These are phyloP conservation scores for Pseudobourletiella spinata DNA, from an alignment of 1,140 invertebrate genomes.

Conservation along the genomic window DNA sequence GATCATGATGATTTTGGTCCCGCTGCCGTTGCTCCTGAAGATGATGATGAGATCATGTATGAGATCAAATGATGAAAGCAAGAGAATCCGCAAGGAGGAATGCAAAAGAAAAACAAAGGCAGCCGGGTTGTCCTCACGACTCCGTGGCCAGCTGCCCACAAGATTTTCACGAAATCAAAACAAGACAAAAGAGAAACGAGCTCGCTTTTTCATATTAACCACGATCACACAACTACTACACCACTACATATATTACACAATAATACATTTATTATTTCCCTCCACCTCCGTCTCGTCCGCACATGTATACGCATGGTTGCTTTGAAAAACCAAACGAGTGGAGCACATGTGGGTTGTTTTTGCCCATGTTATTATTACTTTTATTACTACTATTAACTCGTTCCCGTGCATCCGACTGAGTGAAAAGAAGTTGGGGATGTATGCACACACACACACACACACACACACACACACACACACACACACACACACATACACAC, in stretches of 20 bases:
- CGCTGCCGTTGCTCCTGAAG: too few relatives aligned
- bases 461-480: too few relatives aligned
- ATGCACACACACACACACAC: too few relatives aligned
- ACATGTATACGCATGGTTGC: background rate
- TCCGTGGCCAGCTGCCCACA: slow-evolving; percentile 31
- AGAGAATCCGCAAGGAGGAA: slow-evolving; percentile 12
- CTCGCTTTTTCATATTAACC: slow-evolving; percentile 14
- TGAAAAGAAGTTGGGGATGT: background rate
- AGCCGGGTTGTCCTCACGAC: slow-evolving; percentile 24
- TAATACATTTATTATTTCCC: slow-evolving; percentile 1
- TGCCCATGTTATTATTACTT: too few relatives aligned
- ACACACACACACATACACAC: too few relatives aligned
- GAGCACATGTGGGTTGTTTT: background rate
- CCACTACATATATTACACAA: background rate
- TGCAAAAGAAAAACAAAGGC: slow-evolving; percentile 23
- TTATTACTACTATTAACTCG: too few relatives aligned
- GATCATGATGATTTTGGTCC: too few relatives aligned
- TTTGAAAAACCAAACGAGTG: background rate
- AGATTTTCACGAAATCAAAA: slow-evolving; percentile 36
- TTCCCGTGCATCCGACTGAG: slow-evolving; percentile 3
- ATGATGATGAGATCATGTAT: slow-evolving; percentile 13
- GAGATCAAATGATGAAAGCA: slow-evolving; percentile 15
- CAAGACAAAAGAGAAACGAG: slow-evolving; percentile 32
- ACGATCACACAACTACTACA: too few relatives aligned
- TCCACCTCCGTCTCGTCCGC: too few relatives aligned